Conservation (phyloP, 2,888 invertebrate genomes). For the Macrosiphum euphorbiae region DNA sequence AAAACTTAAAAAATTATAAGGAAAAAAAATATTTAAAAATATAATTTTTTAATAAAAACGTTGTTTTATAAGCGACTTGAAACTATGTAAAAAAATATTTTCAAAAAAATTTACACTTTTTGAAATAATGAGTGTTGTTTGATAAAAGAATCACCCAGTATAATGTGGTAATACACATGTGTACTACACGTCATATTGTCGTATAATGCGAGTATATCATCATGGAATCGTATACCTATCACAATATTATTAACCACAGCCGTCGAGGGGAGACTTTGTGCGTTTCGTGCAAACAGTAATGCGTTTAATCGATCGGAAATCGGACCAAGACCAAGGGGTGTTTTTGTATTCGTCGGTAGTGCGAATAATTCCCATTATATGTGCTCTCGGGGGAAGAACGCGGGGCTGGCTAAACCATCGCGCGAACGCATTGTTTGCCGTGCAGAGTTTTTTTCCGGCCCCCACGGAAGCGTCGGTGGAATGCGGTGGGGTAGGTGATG, state of each 20-base stretch:
- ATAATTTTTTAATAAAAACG: too few species aligned
- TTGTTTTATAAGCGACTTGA: too few species aligned
- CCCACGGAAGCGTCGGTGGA: neutral
- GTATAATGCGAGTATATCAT: neutral
- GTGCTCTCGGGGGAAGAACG: neutral
- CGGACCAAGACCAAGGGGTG: neutral
- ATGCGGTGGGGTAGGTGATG: neutral
- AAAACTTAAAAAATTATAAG: too few species aligned
- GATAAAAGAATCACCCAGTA: too few species aligned
- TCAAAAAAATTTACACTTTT: too few species aligned
- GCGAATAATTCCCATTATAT: constrained; percentile 14
- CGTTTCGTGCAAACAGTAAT: neutral
- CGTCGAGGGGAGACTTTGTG: neutral
- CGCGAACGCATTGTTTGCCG: constrained; percentile 24
- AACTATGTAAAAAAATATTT: too few species aligned
- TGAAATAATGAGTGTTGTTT: too few species aligned
- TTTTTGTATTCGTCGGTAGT: neutral
- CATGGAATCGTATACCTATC: neutral
- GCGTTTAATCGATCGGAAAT: constrained; percentile 42
- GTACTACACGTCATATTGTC: neutral
- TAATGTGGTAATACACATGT: neutral
- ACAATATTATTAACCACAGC: neutral
- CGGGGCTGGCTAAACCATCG: neutral
- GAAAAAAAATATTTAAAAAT: too few species aligned
- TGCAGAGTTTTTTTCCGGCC: neutral